Conservation (phyloP, 2,113 vertebrate species). For the Campylomormyrus numenius region DNA sequence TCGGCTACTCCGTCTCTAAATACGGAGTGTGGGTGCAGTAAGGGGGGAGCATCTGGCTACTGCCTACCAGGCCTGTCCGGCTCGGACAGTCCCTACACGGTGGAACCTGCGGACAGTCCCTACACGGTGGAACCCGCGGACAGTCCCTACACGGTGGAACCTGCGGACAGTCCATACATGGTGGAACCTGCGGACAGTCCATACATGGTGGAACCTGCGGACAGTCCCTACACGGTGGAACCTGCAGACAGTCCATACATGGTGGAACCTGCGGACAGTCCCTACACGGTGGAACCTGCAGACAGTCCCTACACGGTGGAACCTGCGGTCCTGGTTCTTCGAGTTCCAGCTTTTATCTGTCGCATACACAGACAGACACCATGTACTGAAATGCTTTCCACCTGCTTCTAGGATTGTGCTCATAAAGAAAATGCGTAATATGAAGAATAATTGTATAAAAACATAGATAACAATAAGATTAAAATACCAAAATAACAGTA, state of each 20-base stretch:
- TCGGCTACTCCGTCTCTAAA: not conserved
- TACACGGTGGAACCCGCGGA: too few species aligned
- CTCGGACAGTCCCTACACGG: not conserved
- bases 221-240: too few species aligned
- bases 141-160: too few species aligned
- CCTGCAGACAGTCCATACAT: too few species aligned
- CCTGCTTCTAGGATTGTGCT: not conserved
- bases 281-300: too few species aligned
- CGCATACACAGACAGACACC: not conserved
- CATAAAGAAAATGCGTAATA: not conserved
- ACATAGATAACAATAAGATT: not conserved
- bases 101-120: too few species aligned
- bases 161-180: too few species aligned
- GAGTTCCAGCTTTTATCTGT: not conserved
- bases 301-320: too few species aligned
- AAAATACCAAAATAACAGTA: not conserved
- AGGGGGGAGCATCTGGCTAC: not conserved
- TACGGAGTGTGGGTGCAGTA: not conserved
- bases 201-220: too few species aligned
- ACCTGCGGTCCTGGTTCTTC: too few species aligned
- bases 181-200: too few species aligned
- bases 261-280: too few species aligned
- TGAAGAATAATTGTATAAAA: not conserved
- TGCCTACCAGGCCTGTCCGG: not conserved
- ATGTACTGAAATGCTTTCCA: not conserved